Percentiles rank a stretch among this genome's conserved stretches.
These are phyloP conservation scores for Adrianichthys oophorus DNA, from an alignment of 2,797 vertebrate genomes.

Conservation along the genomic window DNA sequence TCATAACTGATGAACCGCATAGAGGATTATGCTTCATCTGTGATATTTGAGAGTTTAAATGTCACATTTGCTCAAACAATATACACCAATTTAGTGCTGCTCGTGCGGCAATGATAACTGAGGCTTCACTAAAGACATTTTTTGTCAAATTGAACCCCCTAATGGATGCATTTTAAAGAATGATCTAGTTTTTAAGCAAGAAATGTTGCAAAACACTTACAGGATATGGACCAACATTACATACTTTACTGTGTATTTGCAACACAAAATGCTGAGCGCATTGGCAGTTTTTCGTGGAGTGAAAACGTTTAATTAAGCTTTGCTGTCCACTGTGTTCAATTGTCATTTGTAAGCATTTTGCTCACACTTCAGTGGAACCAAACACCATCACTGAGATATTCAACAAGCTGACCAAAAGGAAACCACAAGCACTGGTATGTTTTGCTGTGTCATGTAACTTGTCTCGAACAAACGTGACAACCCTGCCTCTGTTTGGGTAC, in stretches of 20 bases:
- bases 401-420: conserved; percentile 21
- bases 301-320: conserved; percentile 50
- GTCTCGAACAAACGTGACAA: background rate
- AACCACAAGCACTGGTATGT: conserved; percentile 7
- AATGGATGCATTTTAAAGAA: too few species aligned
- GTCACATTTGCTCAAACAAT: too few species aligned
- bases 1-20: background rate
- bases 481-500: background rate
- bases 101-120: too few species aligned
- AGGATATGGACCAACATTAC: too few species aligned
- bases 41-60: background rate
- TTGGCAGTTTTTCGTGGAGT: conserved; percentile 52
- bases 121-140: too few species aligned
- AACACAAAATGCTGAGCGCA: too few species aligned
- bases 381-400: conserved; percentile 51
- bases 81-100: too few species aligned
- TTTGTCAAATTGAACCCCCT: too few species aligned
- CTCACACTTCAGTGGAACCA: conserved; percentile 55
- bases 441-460: conserved; percentile 5
- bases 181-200: too few species aligned
- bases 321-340: conserved; percentile 58
- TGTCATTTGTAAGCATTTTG: conserved; percentile 72
- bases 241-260: too few species aligned
- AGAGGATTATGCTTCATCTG: background rate
- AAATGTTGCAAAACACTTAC: too few species aligned